Evolutionary conservation across 2,888 invertebrate genomes (phyloP).

Genomic region (Aleiodes leptofemur): DNA sequence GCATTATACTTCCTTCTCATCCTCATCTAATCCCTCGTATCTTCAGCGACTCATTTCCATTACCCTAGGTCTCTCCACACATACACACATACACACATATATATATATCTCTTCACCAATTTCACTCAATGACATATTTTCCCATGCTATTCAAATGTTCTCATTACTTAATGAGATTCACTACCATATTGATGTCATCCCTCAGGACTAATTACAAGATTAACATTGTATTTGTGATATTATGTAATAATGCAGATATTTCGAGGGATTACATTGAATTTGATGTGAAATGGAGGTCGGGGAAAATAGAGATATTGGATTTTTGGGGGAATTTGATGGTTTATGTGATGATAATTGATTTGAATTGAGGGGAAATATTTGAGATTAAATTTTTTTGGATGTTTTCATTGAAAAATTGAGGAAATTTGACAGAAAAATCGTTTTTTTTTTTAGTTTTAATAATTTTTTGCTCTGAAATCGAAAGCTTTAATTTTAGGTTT

Average conservation of each 20-base stretch:
- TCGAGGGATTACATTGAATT: slow-evolving; percentile 35
- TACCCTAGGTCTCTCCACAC: slow-evolving; percentile 29
- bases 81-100: slow-evolving; percentile 7
- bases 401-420: no score
- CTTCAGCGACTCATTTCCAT: slow-evolving; percentile 47
- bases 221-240: slow-evolving; percentile 49
- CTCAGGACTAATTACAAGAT: slow-evolving; percentile 62
- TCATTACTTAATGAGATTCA: slow-evolving; percentile 68
- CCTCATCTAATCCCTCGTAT: slow-evolving; percentile 37
- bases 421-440: no score
- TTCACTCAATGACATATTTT: slow-evolving; percentile 55
- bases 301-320: no score
- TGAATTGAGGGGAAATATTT: no score
- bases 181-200: slow-evolving; percentile 70
- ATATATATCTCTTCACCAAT: slow-evolving; percentile 27
- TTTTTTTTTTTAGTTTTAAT: no score
- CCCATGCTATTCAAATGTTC: slow-evolving; percentile 58
- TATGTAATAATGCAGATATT: slow-evolving; percentile 20
- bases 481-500: no score
- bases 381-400: no score
- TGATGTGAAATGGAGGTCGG: not conserved
- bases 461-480: no score
- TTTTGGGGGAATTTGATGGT: no score
- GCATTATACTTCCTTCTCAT: slow-evolving; percentile 35
- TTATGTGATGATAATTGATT: no score